These are phyloP conservation scores for Arctocebus calabarensis DNA, from an alignment of 2,797 vertebrate genomes.

Conservation along the genomic window DNA sequence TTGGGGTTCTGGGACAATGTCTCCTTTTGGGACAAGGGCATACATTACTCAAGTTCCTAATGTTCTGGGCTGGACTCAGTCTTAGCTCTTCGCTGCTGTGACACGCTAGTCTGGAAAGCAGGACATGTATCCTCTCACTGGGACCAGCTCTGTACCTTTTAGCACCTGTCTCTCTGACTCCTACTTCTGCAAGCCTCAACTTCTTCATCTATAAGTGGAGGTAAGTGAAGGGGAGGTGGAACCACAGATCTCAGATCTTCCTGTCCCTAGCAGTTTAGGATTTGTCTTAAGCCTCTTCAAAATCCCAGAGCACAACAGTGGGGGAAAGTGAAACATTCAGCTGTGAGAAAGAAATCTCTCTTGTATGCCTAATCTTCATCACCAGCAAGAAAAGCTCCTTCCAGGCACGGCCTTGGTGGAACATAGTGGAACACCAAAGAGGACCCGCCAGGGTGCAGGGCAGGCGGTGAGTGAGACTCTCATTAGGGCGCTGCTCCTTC, in stretches of 20 bases:
- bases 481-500: background rate
- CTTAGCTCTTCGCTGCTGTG: background rate
- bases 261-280: background rate
- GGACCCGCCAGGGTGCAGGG: background rate
- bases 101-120: background rate
- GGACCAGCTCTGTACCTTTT: background rate
- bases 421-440: background rate
- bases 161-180: background rate
- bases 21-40: background rate
- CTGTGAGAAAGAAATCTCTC: background rate
- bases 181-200: background rate
- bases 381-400: background rate
- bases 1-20: background rate
- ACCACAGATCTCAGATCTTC: background rate
- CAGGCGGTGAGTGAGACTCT: fast-evolving
- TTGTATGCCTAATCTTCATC: background rate
- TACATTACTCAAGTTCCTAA: background rate
- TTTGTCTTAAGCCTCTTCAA: background rate
- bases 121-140: background rate
- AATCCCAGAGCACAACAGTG: background rate
- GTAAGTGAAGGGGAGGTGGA: background rate
- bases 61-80: fast-evolving
- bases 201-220: background rate
- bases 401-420: background rate
- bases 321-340: background rate